Conservation (phyloP, 2,113 vertebrate genomes). For the Hylia prasina region DNA sequence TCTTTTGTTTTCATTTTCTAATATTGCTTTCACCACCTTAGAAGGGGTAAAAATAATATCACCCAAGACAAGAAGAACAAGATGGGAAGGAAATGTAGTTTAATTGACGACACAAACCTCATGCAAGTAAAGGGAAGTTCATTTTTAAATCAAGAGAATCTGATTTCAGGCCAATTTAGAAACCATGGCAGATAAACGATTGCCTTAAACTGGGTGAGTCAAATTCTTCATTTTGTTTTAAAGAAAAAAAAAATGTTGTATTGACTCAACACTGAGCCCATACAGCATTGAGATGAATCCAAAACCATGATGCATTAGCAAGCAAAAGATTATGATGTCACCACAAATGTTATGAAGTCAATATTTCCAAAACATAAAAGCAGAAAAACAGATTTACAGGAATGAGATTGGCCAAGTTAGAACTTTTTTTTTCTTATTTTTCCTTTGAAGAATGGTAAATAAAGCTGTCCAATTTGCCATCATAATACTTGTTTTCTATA, state of each 20-base stretch:
- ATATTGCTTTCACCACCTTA: constrained; percentile 53
- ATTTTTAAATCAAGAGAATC: constrained; percentile 21
- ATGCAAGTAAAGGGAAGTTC: constrained; percentile 44
- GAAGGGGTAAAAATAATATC: constrained; percentile 42
- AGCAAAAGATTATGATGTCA: constrained; percentile 59
- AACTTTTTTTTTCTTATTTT: background rate
- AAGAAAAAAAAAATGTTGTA: constrained; percentile 21
- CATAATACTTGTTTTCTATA: background rate
- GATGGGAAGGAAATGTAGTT: background rate
- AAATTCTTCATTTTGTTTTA: constrained; percentile 9
- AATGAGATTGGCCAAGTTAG: background rate
- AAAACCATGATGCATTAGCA: constrained; percentile 43
- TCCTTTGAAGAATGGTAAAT: background rate
- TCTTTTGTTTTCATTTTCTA: constrained; percentile 50
- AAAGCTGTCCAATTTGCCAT: background rate
- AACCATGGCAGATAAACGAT: background rate
- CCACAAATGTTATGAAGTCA: constrained; percentile 43
- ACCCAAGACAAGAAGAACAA: background rate
- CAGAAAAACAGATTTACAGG: constrained; percentile 49
- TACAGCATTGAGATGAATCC: constrained; percentile 37
- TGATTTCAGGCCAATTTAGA: constrained; percentile 16
- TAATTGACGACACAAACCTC: background rate
- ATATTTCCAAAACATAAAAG: constrained; percentile 20
- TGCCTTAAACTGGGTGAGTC: constrained; percentile 10
- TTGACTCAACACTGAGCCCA: constrained; percentile 23